Evolutionary conservation across 92 coral and sea anemone genomes (phyloP).

Genomic region (Epizoanthus rinbou): DNA sequence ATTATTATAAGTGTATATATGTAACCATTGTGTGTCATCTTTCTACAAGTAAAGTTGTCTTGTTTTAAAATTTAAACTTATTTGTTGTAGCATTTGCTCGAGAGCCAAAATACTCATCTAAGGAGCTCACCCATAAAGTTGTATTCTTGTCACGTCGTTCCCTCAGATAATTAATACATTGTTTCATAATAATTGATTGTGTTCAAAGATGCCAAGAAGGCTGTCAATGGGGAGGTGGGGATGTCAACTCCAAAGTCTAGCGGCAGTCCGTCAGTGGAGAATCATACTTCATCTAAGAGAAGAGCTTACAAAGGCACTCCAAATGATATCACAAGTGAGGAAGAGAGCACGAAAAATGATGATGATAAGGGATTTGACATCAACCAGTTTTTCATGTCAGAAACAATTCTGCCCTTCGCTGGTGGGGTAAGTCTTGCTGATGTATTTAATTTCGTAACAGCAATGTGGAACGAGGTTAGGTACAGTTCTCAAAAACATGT

Average conservation of each 20-base stretch:
- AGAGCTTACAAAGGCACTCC: not conserved
- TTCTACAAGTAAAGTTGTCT: too few relatives aligned
- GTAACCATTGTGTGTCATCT: not conserved
- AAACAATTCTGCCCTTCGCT: constrained; percentile 79
- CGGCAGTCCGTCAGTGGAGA: constrained; percentile 38
- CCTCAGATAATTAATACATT: not conserved
- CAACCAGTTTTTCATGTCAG: constrained; percentile 92
- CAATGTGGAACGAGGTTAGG: too few relatives aligned
- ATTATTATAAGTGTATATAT: too few relatives aligned
- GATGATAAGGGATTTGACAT: constrained; percentile 81
- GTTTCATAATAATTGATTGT: not conserved
- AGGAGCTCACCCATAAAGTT: too few relatives aligned
- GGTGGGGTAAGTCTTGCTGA: constrained; percentile 72
- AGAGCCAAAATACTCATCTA: too few relatives aligned
- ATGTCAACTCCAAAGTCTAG: constrained; percentile 22
- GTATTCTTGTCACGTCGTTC: not conserved
- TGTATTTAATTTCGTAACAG: not conserved
- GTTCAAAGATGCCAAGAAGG: constrained; percentile 39
- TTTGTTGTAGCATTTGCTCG: too few relatives aligned
- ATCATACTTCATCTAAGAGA: not conserved
- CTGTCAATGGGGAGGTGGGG: constrained; percentile 54
- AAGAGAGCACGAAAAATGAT: constrained; percentile 4
- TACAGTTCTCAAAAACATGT: too few relatives aligned
- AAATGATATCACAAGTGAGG: constrained; percentile 38
- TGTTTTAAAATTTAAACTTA: too few relatives aligned